Conservation (phyloP, 1,140 invertebrate species). For the Bombus balteatus region DNA sequence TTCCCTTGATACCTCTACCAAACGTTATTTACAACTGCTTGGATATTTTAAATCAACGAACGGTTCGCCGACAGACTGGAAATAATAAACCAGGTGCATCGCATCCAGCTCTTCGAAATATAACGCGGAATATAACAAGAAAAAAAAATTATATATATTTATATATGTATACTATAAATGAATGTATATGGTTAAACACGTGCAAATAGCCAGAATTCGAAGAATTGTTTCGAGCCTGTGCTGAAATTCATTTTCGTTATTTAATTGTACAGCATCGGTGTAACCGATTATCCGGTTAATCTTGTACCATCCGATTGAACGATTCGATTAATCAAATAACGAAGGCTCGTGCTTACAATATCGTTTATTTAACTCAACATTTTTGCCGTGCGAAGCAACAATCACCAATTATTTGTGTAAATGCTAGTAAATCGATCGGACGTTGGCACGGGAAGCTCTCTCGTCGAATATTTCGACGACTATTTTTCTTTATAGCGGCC, state of each 20-base stretch:
- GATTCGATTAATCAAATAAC: constrained; percentile 64
- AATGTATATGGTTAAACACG: background rate
- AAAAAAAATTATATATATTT: background rate
- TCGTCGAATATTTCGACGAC: constrained; percentile 7
- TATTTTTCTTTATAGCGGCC: constrained; percentile 15
- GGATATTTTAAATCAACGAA: background rate
- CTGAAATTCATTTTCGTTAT: constrained; percentile 40
- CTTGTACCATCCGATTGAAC: constrained; percentile 61
- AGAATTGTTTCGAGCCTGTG: constrained; percentile 11
- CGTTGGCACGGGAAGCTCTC: background rate
- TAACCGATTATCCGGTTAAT: constrained; percentile 66
- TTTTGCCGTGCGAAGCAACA: constrained; percentile 41
- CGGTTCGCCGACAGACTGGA: background rate
- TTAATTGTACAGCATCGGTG: constrained; percentile 48
- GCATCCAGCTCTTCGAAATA: background rate
- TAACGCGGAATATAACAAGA: background rate
- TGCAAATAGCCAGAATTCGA: background rate
- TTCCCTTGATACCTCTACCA: background rate
- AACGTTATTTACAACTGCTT: background rate
- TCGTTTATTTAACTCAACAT: constrained; percentile 59
- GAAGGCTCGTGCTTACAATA: constrained; percentile 54
- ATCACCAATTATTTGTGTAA: constrained; percentile 48
- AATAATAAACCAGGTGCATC: background rate
- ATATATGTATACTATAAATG: background rate
- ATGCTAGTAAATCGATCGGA: constrained; percentile 46